phyloP scores from a whole-genome alignment of 2,797 vertebrate species.

The Micrastur ruficollis region DNA sequence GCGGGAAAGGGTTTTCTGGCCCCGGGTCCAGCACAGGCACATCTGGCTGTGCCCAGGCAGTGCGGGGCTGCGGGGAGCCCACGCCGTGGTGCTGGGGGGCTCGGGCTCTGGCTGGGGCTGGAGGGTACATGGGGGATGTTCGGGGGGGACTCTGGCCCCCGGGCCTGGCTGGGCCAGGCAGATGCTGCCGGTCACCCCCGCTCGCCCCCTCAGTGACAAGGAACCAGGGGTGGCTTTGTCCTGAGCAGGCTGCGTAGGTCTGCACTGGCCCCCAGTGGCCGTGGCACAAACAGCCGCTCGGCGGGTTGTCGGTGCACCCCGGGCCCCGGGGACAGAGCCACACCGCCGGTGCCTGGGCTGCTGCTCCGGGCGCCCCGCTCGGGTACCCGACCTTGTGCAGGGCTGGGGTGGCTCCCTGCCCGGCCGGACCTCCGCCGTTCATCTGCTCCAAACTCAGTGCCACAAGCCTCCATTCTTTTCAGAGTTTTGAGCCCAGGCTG shows the following conservation, averaged over 20 bases:
- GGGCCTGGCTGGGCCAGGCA: not conserved
- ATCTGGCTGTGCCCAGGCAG: not conserved
- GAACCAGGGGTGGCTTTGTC: not conserved
- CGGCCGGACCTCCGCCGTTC: no score
- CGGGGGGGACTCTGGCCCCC: not conserved
- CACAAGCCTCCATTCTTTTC: not conserved
- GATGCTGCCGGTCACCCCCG: not conserved
- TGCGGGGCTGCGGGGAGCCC: not conserved
- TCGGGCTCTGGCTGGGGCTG: not conserved
- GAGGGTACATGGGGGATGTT: no score
- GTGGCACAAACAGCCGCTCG: not conserved
- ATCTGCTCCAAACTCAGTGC: not conserved
- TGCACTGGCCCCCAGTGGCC: not conserved
- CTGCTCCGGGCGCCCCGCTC: not conserved
- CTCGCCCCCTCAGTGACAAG: not conserved
- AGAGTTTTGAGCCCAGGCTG: not conserved
- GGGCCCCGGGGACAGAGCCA: not conserved
- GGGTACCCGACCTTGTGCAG: no score
- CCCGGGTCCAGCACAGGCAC: accelerated
- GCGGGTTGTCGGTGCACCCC: not conserved
- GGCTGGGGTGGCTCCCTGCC: not conserved
- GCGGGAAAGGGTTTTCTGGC: not conserved
- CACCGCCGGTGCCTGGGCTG: not conserved
- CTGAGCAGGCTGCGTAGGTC: not conserved
- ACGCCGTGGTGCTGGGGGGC: not conserved